phyloP scores from a whole-genome alignment of 2,888 invertebrate genomes.

The Caradrina clavipalpis region DNA sequence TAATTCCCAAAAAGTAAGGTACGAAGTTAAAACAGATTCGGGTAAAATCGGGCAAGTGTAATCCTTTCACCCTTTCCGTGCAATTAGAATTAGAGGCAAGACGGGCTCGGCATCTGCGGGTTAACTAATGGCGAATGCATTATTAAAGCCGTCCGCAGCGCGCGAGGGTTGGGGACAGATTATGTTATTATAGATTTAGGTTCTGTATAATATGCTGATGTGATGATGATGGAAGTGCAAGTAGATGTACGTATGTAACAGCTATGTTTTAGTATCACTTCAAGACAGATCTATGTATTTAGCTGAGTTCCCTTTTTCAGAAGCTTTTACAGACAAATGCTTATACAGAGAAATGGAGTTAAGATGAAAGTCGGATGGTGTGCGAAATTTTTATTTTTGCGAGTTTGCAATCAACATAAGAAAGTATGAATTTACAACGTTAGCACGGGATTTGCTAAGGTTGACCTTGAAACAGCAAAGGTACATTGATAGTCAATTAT shows the following conservation, averaged over 20 bases:
- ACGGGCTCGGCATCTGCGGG: constrained; percentile 85
- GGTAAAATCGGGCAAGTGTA: constrained; percentile 77
- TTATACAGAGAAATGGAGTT: not conserved
- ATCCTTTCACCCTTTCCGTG: constrained; percentile 85
- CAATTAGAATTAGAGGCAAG: constrained; percentile 87
- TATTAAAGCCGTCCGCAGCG: constrained; percentile 83
- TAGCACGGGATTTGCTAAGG: too few species aligned
- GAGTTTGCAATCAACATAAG: too few species aligned
- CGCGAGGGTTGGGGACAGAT: constrained; percentile 86
- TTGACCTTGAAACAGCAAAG: too few species aligned
- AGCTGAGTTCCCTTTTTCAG: too few species aligned
- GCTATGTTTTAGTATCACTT: not conserved
- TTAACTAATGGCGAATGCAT: constrained; percentile 90
- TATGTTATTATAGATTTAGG: constrained; percentile 83
- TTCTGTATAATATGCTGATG: constrained; percentile 71
- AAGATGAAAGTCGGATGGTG: too few species aligned
- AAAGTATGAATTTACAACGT: too few species aligned
- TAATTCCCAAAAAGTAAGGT: constrained; percentile 73
- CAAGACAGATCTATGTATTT: too few species aligned
- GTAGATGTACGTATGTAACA: constrained; percentile 3
- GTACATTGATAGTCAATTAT: too few species aligned
- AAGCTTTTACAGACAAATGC: too few species aligned
- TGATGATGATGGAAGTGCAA: constrained; percentile 63
- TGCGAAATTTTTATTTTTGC: too few species aligned
- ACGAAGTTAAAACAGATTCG: constrained; percentile 73